Base-by-base conservation (phyloP, 2,888 invertebrate genomes). In the Athalia cordata region DNA sequence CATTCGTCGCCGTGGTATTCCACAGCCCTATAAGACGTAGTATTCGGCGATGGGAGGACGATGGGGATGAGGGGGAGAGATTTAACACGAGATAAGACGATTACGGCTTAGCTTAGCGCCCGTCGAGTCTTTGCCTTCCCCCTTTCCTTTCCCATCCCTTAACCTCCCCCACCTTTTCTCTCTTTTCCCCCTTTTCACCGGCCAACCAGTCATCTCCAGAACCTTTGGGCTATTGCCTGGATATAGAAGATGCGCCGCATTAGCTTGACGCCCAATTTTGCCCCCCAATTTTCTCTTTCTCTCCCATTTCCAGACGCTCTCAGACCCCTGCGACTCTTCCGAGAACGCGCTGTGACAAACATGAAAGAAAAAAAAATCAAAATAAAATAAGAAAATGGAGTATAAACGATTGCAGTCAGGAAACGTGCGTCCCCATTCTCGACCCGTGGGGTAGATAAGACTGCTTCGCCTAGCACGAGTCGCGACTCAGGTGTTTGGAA, bases 41-140 rank as follows among this genome's bases (percentile, higher is more conserved):
- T 74, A 78, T 29, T 43, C 9, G 50, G 74, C 70, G n/a, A 50
- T 49, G 50, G 9, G 66, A 64, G 11, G 64, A 29, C 75, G 75
- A 75, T n/a, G 55, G 6, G 11, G 70, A 45, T 72, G 45, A 61
- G 59, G 45, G 75, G 82, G 82, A 82, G 81, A 87, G 86, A 87
- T 88, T 88, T 85, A 88, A 87, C 86, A 85, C 83, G 84, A 84
- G 85, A 86, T 88, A 88, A 89, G 88, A 87, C 86, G 88, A 88
- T 89, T 88, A 88, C 82, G 80, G 83, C 85, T 85, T 84, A 83
- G 87, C 86, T 87, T 87, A 84, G 80, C 82, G 81, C 80, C 81
- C 80, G 79, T 70, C 80, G 81, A 80, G 78, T 55, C 74, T 52
- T 61, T 9, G 62, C 77, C 49, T 13, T 59, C 13, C 43, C 47